Conservation (phyloP, 2,797 vertebrate genomes). For the Takifugu ocellatus region DNA sequence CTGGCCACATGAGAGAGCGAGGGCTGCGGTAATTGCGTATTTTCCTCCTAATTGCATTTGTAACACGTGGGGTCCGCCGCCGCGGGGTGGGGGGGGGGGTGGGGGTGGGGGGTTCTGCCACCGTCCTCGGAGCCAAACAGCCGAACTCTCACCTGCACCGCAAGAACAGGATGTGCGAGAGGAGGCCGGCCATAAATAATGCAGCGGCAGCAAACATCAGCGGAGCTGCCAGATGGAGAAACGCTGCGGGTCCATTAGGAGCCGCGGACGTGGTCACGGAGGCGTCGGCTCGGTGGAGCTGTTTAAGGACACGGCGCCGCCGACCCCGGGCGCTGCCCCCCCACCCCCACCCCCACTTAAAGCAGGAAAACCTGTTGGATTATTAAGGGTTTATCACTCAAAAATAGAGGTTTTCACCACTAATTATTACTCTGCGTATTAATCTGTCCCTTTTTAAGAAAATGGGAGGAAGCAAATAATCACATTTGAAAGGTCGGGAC, state of each 20-base stretch:
- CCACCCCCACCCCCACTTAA: no score
- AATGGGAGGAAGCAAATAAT: neutral
- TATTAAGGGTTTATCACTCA: neutral
- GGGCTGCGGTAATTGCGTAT: conserved; percentile 78
- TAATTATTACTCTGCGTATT: neutral
- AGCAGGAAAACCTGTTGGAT: neutral
- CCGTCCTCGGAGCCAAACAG: conserved; percentile 62
- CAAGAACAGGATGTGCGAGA: conserved; percentile 49
- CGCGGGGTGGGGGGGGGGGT: conserved; percentile 25
- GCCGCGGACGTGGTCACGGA: conserved; percentile 36
- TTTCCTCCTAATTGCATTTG: conserved; percentile 81
- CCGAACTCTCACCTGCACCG: conserved; percentile 73
- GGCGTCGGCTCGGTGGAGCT: conserved; percentile 40
- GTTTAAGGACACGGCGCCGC: neutral
- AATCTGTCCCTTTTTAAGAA: neutral
- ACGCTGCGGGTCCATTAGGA: conserved; percentile 59
- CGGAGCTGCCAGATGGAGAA: conserved; percentile 55
- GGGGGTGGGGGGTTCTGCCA: conserved; percentile 44
- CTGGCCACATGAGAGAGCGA: conserved; percentile 72
- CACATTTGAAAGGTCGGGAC: neutral
- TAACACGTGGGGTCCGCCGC: conserved; percentile 66
- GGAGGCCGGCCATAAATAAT: conserved; percentile 70
- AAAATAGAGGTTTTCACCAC: neutral
- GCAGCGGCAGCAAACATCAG: conserved; percentile 68
- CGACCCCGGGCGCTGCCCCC: no score